Evolutionary conservation across 2,888 invertebrate species (phyloP).

Genomic region (Drosophila prostipennis): DNA sequence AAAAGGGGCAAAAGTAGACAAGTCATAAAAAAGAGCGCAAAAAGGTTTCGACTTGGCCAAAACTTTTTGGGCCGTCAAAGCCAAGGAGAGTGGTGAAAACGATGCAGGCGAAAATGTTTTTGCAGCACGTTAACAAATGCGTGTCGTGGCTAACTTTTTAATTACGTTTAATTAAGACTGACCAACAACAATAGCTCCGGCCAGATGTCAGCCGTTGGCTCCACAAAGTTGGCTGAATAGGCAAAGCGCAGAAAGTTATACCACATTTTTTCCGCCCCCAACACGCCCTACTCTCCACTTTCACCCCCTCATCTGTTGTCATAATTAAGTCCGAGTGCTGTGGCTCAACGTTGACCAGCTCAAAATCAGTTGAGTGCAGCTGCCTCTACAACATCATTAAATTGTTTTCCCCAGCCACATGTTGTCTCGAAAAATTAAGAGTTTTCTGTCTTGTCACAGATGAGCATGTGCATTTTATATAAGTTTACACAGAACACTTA

Average conservation of each 20-base stretch:
- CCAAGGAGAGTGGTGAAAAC: constrained; percentile 3
- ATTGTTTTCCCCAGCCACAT: constrained; percentile 73
- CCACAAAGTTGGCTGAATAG: constrained; percentile 52
- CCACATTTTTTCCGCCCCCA: constrained; percentile 4
- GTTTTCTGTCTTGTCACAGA: constrained; percentile 26
- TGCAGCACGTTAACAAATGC: constrained; percentile 60
- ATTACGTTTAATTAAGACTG: constrained; percentile 72
- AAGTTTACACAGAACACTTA: too few species aligned
- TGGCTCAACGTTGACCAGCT: constrained; percentile 23
- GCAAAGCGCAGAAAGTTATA: constrained; percentile 46
- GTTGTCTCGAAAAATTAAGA: constrained; percentile 46
- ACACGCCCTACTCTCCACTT: not conserved
- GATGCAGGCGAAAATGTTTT: constrained; percentile 37
- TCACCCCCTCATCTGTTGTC: constrained; percentile 26
- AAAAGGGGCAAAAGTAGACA: constrained; percentile 56
- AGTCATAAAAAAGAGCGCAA: constrained; percentile 56
- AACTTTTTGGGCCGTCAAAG: constrained; percentile 51
- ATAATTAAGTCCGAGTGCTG: constrained; percentile 35
- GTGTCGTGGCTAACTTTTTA: constrained; percentile 71
- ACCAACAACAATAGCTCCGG: constrained; percentile 32
- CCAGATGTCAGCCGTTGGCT: constrained; percentile 31
- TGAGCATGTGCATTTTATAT: not conserved
- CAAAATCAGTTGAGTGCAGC: constrained; percentile 49
- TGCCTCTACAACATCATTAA: constrained; percentile 70
- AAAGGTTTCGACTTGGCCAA: constrained; percentile 59